Conservation (phyloP, 2,888 invertebrate species). For the Pyrrhosoma nymphula region DNA sequence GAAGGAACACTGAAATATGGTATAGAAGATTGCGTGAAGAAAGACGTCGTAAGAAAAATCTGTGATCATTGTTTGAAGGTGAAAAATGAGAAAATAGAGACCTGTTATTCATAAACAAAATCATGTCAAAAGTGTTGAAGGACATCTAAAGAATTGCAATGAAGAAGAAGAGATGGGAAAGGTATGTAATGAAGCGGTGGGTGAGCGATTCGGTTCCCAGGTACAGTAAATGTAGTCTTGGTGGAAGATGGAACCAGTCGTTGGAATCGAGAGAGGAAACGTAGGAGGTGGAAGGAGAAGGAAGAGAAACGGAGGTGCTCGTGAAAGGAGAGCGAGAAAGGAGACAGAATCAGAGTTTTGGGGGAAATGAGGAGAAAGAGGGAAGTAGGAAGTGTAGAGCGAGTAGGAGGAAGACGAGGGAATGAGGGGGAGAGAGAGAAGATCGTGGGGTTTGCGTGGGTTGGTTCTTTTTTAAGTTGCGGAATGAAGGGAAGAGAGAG, state of each 20-base stretch:
- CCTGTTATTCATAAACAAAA: neutral
- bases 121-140: neutral
- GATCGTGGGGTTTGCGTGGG: constrained; percentile 41
- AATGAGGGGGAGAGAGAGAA: neutral
- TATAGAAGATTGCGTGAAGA: neutral
- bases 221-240: neutral
- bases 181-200: neutral
- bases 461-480: neutral
- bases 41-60: neutral
- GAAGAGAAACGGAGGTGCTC: neutral
- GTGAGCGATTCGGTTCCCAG: neutral
- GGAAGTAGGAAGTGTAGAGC: neutral
- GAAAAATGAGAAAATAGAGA: neutral
- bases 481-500: neutral
- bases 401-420: neutral
- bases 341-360: neutral
- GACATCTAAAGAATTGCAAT: neutral
- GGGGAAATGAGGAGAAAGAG: neutral
- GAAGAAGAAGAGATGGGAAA: neutral
- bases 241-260: neutral
- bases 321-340: neutral
- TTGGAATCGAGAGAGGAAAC: neutral
- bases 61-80: neutral
- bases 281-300: neutral
- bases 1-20: neutral